Conservation (phyloP, 2,113 vertebrate genomes). For the Sigmodon hispidus region DNA sequence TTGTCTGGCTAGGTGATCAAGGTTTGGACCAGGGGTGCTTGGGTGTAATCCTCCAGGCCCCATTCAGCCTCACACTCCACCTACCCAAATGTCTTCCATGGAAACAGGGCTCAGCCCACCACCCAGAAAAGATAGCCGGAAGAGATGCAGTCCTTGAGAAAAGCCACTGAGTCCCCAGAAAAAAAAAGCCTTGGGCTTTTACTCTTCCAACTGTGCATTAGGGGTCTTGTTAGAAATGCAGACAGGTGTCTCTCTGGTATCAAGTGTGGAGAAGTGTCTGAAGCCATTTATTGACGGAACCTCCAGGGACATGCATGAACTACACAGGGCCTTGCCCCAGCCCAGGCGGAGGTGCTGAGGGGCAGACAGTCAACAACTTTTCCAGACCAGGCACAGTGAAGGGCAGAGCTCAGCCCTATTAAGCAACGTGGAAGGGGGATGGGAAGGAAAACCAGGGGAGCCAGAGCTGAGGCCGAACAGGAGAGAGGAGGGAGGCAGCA, state of each 20-base stretch:
- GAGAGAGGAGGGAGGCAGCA: rapidly evolving
- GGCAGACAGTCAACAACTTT: not conserved
- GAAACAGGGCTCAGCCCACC: not conserved
- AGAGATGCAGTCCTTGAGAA: not conserved
- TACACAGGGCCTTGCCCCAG: no score
- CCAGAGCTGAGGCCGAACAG: not conserved
- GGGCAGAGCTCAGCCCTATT: not conserved
- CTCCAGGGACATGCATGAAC: not conserved
- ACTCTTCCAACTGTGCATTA: no score
- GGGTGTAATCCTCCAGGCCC: not conserved
- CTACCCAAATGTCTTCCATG: not conserved
- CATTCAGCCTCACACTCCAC: not conserved
- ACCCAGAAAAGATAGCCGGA: not conserved
- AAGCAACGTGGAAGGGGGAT: not conserved
- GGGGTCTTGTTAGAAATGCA: not conserved
- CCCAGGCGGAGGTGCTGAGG: not conserved
- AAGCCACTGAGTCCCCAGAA: not conserved
- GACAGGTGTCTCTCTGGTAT: no score
- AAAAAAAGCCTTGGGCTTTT: not conserved
- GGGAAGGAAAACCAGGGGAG: rapidly evolving
- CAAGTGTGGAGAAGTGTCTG: not conserved
- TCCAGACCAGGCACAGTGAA: not conserved
- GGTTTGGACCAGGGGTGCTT: no score
- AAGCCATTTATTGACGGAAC: not conserved
- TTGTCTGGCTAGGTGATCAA: rapidly evolving